Evolutionary conservation across 2,888 invertebrate species (phyloP).

Genomic region (Acronicta alni): DNA sequence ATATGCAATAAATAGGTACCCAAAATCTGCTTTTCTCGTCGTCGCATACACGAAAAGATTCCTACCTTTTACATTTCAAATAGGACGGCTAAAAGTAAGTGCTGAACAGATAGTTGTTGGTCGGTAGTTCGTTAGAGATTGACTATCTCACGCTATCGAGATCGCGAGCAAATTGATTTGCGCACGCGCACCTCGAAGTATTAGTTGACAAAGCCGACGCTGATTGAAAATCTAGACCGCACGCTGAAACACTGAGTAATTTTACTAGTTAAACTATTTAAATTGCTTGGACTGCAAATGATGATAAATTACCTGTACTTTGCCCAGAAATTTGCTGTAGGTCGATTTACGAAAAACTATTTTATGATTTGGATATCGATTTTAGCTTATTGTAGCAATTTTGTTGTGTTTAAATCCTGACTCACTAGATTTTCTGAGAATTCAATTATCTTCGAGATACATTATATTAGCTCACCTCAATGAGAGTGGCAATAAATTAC

Average conservation of each 20-base stretch:
- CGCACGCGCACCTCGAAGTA: constrained; percentile 75
- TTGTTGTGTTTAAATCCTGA: constrained; percentile 38
- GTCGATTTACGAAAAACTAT: constrained; percentile 48
- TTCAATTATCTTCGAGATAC: constrained; percentile 34
- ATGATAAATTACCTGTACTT: constrained; percentile 50
- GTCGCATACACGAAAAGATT: constrained; percentile 6
- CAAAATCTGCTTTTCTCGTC: not conserved
- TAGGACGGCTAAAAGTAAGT: constrained; percentile 45
- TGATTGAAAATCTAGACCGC: constrained; percentile 67
- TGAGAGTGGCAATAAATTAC: constrained; percentile 48
- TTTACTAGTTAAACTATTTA: constrained; percentile 47
- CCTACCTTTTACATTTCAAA: constrained; percentile 38
- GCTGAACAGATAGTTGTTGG: constrained; percentile 57
- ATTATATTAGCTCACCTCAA: constrained; percentile 39
- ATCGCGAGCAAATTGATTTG: constrained; percentile 80
- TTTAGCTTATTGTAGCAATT: constrained; percentile 35
- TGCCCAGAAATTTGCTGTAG: constrained; percentile 36
- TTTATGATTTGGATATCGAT: constrained; percentile 40
- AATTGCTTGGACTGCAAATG: constrained; percentile 51
- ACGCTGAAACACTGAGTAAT: constrained; percentile 55
- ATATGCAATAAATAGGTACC: no score
- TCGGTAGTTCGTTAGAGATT: constrained; percentile 75
- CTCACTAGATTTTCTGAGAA: constrained; percentile 39
- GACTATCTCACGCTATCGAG: constrained; percentile 76
- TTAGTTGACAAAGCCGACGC: constrained; percentile 73